A percentile compares a stretch with the other conserved stretches of the same genome.
These are phyloP conservation scores for Alitta virens DNA, from an alignment of 2,888 invertebrate species.

Conservation along the genomic window DNA sequence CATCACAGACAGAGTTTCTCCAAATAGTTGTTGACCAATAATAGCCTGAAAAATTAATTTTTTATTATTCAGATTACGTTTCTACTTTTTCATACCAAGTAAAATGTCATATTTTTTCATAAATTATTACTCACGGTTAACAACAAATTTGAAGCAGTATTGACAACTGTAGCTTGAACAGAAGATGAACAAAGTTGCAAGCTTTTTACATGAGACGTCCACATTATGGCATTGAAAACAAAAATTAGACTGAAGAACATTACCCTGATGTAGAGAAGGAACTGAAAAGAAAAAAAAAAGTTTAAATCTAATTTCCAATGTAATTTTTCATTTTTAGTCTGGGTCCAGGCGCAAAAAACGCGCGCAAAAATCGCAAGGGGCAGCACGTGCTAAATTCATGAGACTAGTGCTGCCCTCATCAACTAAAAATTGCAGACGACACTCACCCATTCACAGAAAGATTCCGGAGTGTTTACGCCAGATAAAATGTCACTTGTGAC, in stretches of 20 bases:
- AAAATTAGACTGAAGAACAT: slow-evolving; percentile 54
- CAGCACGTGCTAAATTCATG: too few relatives aligned
- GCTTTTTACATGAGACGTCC: slow-evolving; percentile 59
- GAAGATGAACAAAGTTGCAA: slow-evolving; percentile 57
- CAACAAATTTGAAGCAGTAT: slow-evolving; percentile 59
- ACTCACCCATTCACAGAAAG: neutral
- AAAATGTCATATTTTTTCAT: neutral
- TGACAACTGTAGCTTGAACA: slow-evolving; percentile 59
- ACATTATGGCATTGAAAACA: slow-evolving; percentile 58
- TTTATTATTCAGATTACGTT: too few relatives aligned
- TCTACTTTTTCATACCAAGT: neutral
- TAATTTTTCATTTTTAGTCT: too few relatives aligned
- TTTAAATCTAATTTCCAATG: too few relatives aligned
- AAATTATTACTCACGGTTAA: slow-evolving; percentile 52
- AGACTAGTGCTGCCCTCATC: too few relatives aligned
- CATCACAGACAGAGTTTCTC: slow-evolving; percentile 67
- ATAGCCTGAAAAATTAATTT: slow-evolving; percentile 64
- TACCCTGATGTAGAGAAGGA: slow-evolving; percentile 43
- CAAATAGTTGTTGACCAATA: slow-evolving; percentile 69
- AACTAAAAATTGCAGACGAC: neutral
- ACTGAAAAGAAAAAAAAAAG: slow-evolving; percentile 35
- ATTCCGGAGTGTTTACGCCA: neutral
- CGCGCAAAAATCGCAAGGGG: too few relatives aligned
- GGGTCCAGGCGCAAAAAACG: too few relatives aligned
- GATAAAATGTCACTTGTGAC: neutral